Base-by-base conservation (phyloP, 2,888 invertebrate genomes). In the Drosophila pegasa region DNA sequence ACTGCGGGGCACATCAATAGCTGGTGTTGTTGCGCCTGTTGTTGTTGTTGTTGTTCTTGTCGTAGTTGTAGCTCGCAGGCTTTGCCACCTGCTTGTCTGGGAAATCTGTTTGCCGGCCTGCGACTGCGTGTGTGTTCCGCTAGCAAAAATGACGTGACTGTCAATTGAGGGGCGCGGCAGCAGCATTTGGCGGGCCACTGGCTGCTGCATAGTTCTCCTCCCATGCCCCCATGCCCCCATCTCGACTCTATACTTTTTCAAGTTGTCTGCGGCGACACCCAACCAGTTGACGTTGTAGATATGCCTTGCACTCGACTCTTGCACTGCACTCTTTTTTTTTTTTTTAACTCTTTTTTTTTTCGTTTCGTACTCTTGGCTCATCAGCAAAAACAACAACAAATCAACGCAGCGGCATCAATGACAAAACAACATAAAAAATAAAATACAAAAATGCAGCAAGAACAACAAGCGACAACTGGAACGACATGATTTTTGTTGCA, bases 31-130 rank as follows among this genome's bases (percentile, higher is more conserved):
- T 38, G n/a, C n/a, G n/a, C n/a, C n/a, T 27, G 18, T 4, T 43
- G 66, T n/a, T 56, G 55, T 7, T 51, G 40, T 18, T 63, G 62
- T 29, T 64, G 56, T 10, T 51, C 58, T 31, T 72, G 43, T 33
- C 8, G 57, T 48, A 27, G 61, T 45, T 40, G 33, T 68, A 56
- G 75, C 78, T 74, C 54, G 68, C 69, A 81, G 79, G 64, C 75
- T 71, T 82, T 86, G 83, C 83, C 83, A 83, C 83, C 83, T 83
- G 83, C 83, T 87, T 81, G 84, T 84, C 83, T 83, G 86, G 80
- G 67, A 78, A 78, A 78, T 78, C 75, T 64, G 72, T 74, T 55
- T 63, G 67, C 41, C 60, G 63, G 59, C 61, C 27, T 20, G 25
- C 20, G 25, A 51, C 83, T 80, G 87, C 84, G 84, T 84, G 87